These are phyloP conservation scores for Agrotis puta DNA, from an alignment of 2,888 invertebrate genomes.

Conservation along the genomic window DNA sequence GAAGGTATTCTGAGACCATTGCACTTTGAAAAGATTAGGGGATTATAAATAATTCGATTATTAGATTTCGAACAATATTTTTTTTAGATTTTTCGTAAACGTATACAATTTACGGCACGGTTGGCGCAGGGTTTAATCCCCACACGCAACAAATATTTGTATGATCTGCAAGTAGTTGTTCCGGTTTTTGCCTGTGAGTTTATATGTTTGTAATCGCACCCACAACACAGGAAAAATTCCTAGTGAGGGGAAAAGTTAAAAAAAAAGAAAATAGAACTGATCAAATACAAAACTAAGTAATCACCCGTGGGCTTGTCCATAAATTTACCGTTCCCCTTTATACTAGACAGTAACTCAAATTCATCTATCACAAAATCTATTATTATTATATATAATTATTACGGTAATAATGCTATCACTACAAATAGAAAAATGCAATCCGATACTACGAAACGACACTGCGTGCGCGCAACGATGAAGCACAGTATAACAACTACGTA, in stretches of 20 bases:
- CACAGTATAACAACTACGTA: slow-evolving; percentile 13
- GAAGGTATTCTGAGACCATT: neutral
- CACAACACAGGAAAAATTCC: too few species aligned
- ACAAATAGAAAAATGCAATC: slow-evolving; percentile 69
- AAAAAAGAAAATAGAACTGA: too few species aligned
- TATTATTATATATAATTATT: slow-evolving; percentile 40
- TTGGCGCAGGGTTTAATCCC: too few species aligned
- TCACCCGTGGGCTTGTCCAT: neutral
- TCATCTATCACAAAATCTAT: slow-evolving; percentile 46
- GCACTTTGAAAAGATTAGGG: neutral
- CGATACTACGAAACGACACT: slow-evolving; percentile 65
- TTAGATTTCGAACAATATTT: neutral
- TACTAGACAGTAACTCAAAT: neutral
- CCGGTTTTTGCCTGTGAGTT: too few species aligned
- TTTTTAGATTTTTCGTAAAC: too few species aligned
- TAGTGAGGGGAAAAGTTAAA: too few species aligned
- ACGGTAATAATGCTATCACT: slow-evolving; percentile 44
- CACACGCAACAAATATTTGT: too few species aligned
- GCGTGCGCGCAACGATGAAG: slow-evolving; percentile 24
- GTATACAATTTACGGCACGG: too few species aligned
- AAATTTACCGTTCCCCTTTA: neutral
- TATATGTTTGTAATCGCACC: too few species aligned
- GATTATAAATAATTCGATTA: neutral
- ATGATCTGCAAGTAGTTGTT: too few species aligned
- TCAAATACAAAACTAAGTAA: too few species aligned